Evolutionary conservation across 2,888 invertebrate species (phyloP).

Genomic region (Drosophila subquinaria): DNA sequence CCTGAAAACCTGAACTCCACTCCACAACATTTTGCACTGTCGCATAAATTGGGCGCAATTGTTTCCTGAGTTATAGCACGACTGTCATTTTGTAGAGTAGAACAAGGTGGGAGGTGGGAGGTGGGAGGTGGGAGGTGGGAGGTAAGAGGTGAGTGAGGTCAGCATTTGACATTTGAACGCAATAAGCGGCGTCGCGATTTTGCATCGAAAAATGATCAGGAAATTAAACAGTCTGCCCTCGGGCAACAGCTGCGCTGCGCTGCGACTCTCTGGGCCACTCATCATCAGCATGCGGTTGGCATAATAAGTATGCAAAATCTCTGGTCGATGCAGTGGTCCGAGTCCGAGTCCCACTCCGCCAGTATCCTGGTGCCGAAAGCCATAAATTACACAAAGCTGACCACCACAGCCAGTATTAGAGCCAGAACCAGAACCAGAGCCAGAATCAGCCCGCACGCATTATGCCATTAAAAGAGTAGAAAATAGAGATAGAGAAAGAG

Average conservation of each 20-base stretch:
- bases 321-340: slow-evolving; percentile 43
- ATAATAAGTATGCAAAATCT: slow-evolving; percentile 73
- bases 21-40: slow-evolving; percentile 24
- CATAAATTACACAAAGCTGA: slow-evolving; percentile 76
- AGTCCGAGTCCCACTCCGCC: slow-evolving; percentile 1
- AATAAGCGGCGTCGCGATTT: slow-evolving; percentile 56
- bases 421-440: neutral
- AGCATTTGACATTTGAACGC: slow-evolving; percentile 6
- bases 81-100: slow-evolving; percentile 27
- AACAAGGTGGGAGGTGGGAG: neutral
- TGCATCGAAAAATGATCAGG: slow-evolving; percentile 81
- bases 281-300: slow-evolving; percentile 78
- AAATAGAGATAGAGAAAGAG: neutral
- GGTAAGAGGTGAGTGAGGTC: neutral
- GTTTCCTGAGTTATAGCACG: slow-evolving; percentile 61
- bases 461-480: neutral
- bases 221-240: slow-evolving; percentile 76
- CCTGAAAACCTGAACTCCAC: slow-evolving; percentile 12
- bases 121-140: neutral
- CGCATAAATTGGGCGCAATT: slow-evolving; percentile 72
- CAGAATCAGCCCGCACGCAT: slow-evolving; percentile 12
- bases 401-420: slow-evolving; percentile 37
- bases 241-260: slow-evolving; percentile 8
- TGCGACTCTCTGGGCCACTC: slow-evolving; percentile 42
- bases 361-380: slow-evolving; percentile 55